phyloP scores from a whole-genome alignment of 2,888 invertebrate species.

The Malacosoma neustria region DNA sequence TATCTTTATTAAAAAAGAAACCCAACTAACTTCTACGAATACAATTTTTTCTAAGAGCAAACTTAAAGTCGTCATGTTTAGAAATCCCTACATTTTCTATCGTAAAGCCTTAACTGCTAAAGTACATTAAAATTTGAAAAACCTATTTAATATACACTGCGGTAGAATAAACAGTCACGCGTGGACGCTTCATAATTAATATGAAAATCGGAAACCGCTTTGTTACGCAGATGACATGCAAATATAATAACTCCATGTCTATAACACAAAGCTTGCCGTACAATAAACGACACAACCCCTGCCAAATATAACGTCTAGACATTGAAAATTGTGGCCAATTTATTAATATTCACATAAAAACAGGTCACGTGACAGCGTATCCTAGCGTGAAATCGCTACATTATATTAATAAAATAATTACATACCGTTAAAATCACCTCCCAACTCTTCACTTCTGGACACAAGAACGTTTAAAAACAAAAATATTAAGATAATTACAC shows the following conservation, averaged over 20 bases:
- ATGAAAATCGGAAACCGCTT: constrained; percentile 14
- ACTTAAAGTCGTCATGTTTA: no score
- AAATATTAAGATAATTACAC: constrained; percentile 22
- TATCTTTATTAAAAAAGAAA: no score
- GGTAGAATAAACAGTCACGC: not conserved
- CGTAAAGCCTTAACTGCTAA: no score
- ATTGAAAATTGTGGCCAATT: not conserved
- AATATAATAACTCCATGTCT: not conserved
- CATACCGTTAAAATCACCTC: constrained; percentile 42
- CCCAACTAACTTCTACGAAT: no score
- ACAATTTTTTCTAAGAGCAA: no score
- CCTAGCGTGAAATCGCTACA: constrained; percentile 1
- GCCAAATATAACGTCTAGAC: not conserved
- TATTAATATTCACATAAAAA: constrained; percentile 26
- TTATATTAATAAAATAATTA: constrained; percentile 4
- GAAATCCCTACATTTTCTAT: no score
- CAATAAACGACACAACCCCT: not conserved
- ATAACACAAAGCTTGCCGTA: not conserved
- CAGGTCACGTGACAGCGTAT: constrained; percentile 20
- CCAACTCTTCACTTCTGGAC: constrained; percentile 24
- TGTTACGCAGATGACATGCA: not conserved
- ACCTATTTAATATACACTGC: no score
- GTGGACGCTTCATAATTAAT: constrained; percentile 16
- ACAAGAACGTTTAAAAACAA: constrained; percentile 21
- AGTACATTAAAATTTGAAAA: no score